These are phyloP conservation scores for Nyctibius bracteatus DNA, from an alignment of 2,113 vertebrate genomes.

Conservation along the genomic window DNA sequence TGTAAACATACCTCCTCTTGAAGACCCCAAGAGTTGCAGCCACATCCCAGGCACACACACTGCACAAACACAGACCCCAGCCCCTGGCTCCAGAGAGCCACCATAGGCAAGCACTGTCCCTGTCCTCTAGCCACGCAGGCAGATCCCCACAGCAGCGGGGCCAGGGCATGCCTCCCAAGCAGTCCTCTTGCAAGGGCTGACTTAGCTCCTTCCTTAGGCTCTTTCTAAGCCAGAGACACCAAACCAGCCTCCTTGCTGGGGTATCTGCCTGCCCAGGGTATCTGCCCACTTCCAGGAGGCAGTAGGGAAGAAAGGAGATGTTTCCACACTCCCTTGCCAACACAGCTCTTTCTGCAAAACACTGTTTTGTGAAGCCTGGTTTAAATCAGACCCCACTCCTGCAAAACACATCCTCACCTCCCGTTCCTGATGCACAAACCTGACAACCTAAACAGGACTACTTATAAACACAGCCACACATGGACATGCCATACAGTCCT, in stretches of 20 bases:
- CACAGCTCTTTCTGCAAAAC: background rate
- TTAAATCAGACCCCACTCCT: background rate
- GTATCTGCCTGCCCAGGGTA: background rate
- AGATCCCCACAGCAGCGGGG: background rate
- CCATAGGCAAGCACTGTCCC: background rate
- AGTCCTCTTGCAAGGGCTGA: background rate
- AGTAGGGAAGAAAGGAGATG: background rate
- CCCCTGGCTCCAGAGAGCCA: background rate
- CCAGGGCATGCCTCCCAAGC: too few relatives aligned
- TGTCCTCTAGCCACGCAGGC: background rate
- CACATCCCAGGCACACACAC: background rate
- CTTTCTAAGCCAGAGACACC: background rate
- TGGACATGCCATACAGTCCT: rapidly evolving
- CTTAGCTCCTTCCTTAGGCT: background rate
- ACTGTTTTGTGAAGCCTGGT: background rate
- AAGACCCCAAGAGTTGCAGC: background rate
- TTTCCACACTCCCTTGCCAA: background rate
- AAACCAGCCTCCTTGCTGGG: background rate
- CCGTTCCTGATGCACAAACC: rapidly evolving
- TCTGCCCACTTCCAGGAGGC: background rate
- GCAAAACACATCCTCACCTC: background rate
- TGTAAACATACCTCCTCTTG: background rate
- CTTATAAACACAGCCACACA: background rate
- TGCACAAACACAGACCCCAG: background rate
- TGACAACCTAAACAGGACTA: background rate